Evolutionary conservation across 1,140 invertebrate genomes (phyloP).

Genomic region (Copidosoma floridanum): DNA sequence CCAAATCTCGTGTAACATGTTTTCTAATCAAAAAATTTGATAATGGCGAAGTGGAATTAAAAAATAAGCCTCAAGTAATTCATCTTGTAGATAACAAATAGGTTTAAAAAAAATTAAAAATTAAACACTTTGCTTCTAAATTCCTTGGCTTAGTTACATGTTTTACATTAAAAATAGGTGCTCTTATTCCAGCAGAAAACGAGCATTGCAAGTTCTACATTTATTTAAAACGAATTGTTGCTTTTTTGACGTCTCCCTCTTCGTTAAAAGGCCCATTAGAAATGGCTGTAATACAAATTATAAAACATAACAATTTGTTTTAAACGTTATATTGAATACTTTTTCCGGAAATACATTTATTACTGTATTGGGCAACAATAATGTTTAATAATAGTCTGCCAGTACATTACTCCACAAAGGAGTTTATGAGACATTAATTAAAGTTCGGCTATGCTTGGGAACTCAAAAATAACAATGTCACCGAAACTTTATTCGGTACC

Average conservation of each 20-base stretch:
- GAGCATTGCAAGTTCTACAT: constrained; percentile 3
- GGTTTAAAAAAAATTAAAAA: neutral
- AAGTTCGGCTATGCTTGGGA: neutral
- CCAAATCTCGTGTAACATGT: neutral
- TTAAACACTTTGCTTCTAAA: constrained; percentile 12
- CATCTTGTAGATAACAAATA: neutral
- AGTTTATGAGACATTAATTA: neutral
- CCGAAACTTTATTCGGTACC: no score
- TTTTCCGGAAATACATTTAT: neutral
- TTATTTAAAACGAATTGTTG: neutral
- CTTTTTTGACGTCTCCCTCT: neutral
- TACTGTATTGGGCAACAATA: neutral
- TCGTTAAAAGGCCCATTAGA: neutral
- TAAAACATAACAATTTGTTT: neutral
- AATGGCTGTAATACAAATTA: neutral
- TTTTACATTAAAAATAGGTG: constrained; percentile 11
- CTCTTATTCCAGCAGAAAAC: constrained; percentile 3
- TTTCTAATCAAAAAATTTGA: neutral
- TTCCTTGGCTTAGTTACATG: constrained; percentile 4
- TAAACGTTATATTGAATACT: neutral
- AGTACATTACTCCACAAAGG: neutral
- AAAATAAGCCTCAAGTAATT: neutral
- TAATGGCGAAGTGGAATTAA: neutral
- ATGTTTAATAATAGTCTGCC: neutral
- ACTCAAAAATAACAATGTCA: no score